Percentiles rank a stretch among this genome's conserved stretches.
Conservation (phyloP, 2,113 vertebrate species). For the Tragelaphus imberbis region DNA sequence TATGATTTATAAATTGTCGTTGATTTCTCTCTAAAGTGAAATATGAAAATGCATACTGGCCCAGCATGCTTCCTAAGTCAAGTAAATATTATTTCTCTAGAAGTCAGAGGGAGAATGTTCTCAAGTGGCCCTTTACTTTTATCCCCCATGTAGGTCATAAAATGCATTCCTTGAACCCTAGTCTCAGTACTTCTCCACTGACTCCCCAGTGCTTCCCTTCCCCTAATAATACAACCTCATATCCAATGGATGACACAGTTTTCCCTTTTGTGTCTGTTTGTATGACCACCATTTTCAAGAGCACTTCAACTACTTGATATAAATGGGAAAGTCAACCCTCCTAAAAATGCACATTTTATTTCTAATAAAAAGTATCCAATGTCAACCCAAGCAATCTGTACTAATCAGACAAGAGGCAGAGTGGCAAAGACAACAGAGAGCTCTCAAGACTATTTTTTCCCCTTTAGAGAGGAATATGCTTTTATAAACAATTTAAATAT, state of each 20-base stretch:
- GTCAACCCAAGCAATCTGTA: not conserved
- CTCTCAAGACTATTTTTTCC: not conserved
- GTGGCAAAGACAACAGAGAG: not conserved
- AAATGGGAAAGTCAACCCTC: not conserved
- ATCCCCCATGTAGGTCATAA: not conserved
- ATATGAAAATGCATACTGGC: not conserved
- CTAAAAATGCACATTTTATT: not conserved
- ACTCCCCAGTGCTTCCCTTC: not conserved
- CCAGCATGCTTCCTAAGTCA: fast-evolving
- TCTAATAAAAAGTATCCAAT: not conserved
- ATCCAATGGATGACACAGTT: not conserved
- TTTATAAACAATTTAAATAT: not conserved
- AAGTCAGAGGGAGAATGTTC: not conserved
- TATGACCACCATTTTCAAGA: not conserved
- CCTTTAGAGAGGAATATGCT: not conserved
- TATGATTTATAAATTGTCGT: not conserved
- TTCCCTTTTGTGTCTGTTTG: not conserved
- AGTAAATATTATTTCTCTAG: not conserved
- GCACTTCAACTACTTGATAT: not conserved
- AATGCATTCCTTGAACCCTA: not conserved
- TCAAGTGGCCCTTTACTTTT: not conserved
- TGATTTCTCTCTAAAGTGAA: not conserved
- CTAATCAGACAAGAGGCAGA: not conserved
- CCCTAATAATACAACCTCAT: not conserved
- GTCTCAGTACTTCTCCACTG: not conserved